Evolutionary conservation across 2,113 vertebrate genomes (phyloP), one percentile per base, ranked within the genome.

Genomic region (Carassius auratus): DNA sequence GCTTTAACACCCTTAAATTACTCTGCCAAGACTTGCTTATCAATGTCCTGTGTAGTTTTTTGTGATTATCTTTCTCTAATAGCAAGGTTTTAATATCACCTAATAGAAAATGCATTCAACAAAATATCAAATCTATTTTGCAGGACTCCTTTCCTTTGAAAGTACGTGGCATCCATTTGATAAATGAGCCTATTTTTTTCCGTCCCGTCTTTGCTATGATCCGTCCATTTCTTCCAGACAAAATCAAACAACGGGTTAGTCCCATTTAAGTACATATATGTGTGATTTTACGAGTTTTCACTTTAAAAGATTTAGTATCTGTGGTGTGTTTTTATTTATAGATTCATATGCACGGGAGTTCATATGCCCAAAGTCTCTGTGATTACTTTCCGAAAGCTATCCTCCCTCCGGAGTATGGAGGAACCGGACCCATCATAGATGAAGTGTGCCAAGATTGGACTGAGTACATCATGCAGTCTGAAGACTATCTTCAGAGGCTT

Each of bases 71-170:
- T 19, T 36, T 13, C 9, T 73, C 36, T 73, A 21, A 42, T 73
- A 13, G 69, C 17, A 5, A 71, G 17, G 1, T 73, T 73, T 38
- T 73, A 8, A 9, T 38, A 38, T 48, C 12, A 48, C 9, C 0
- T 26, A 3, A 75, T 2, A 45, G n/a, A 7, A 85, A 59, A 50
- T 68, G 26, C 6, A 68, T 68, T 3, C 6, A 36, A 17, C 15
- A 71, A 30, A 30, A 64, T n/a, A 23, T 75, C 3, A 5, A 36
- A 17, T 85, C 6, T 57, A 7, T 75, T 64, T 73, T 15, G 89
- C 93, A 99, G 98, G 97, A 99, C 91, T 97, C 97, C 1, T 99
- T 98, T 89, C 97, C 98, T 80, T 89, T 99, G 85, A 99, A 99
- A 91, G 97, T 98, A 66, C 93, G 97, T 89, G 97, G 96, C 69